These are phyloP conservation scores for Cabera pusaria DNA, from an alignment of 2,888 invertebrate species.

Conservation along the genomic window DNA sequence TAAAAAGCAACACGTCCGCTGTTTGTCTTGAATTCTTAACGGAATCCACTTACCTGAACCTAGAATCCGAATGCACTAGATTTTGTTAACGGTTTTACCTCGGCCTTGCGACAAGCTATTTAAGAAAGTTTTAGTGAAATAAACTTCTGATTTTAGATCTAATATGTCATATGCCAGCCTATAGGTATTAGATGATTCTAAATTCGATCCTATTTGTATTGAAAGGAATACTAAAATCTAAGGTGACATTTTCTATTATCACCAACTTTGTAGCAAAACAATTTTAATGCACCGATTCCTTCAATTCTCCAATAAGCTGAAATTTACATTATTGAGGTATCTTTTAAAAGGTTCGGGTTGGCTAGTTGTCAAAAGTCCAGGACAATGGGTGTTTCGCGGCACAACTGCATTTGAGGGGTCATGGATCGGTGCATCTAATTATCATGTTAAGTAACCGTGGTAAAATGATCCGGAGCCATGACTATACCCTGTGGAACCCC, in stretches of 20 bases:
- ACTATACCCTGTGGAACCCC: constrained; percentile 33
- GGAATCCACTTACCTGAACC: constrained; percentile 20
- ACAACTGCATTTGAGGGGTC: constrained; percentile 48
- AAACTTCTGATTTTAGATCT: too few species aligned
- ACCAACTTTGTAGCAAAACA: too few species aligned
- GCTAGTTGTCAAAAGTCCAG: constrained; percentile 52
- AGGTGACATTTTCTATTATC: too few species aligned
- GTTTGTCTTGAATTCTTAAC: constrained; percentile 14
- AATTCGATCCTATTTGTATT: too few species aligned
- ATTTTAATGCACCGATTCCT: constrained; percentile 14
- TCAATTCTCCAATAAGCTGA: constrained; percentile 29
- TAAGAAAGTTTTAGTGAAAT: too few species aligned
- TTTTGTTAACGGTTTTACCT: constrained; percentile 18
- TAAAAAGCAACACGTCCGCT: constrained; percentile 46
- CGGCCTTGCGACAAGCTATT: too few species aligned
- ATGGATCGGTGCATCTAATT: constrained; percentile 49
- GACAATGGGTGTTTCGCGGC: constrained; percentile 54
- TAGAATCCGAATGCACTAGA: constrained; percentile 11
- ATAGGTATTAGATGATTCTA: too few species aligned
- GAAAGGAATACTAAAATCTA: too few species aligned
- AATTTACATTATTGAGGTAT: constrained; percentile 19
- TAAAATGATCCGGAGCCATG: constrained; percentile 24
- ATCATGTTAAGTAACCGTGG: constrained; percentile 43
- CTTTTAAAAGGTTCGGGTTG: constrained; percentile 49
- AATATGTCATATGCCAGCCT: too few species aligned